Base-by-base conservation (phyloP, 1,140 invertebrate genomes). In the Cephus cinctus region DNA sequence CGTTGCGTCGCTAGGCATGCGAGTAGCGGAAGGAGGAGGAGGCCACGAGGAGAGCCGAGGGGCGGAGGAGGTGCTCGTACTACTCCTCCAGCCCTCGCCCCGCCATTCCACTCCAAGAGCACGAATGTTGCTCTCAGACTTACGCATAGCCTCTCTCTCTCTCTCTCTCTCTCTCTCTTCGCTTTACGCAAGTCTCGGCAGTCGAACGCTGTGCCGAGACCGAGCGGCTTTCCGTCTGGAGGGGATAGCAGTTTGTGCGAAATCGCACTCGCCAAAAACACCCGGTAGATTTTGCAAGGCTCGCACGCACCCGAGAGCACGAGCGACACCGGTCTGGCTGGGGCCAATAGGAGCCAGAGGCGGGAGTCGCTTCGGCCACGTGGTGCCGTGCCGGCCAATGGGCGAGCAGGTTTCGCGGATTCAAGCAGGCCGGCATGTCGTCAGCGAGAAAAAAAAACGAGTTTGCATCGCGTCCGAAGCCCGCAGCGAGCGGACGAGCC, bases 401-500 rank as follows among this genome's bases (percentile, higher is more conserved):
- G 21, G 14, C 11, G 21, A 0, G 3, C 11, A 11, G 18, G 47
- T 35, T 25, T 9, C 40, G 39, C 47, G 47, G 30, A 35, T 16
- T 32, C 31, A 50, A 14, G 36, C 14, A 4, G 21, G 36, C 18
- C 4, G 5, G 32, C 5, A 35, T 43, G 41, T 11, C 9, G 30
- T 9, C 45, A 50, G 45, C 47, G 43, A 50, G 55, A 55, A 56
- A 54, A 65, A 56, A 58, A 57, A 69, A 67, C 68, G 60, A 69
- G 73, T 74, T 75, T 72, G 68, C 71, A 73, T 69, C 63, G 70
- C 50, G 25, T n/a, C 48, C 38, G 47, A 54, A 50, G 22, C 43
- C 43, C 49, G 40, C 34, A 20, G 46, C 38, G 47, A 57, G 50
- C 49, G 35, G 22, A 64, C 43, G 54, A 47, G 54, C 44, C 47